Percentiles rank a stretch among this genome's conserved stretches.
Conservation (phyloP, 2,113 vertebrate species). For the Bucco capensis region DNA sequence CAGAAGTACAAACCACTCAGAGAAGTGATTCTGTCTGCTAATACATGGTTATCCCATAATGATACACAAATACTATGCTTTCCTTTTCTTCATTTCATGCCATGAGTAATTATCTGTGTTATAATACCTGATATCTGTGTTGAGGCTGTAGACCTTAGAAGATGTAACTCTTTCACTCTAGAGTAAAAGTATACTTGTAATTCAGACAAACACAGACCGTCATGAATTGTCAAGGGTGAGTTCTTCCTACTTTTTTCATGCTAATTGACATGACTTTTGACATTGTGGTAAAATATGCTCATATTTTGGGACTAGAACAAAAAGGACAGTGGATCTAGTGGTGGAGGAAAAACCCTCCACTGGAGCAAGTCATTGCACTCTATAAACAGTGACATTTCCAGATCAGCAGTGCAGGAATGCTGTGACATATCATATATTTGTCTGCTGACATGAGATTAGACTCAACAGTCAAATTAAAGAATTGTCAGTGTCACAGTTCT, state of each 20-base stretch:
- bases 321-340: background rate
- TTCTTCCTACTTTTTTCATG: background rate
- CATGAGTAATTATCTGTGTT: no score
- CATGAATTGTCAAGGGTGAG: slow-evolving; percentile 27
- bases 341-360: slow-evolving; percentile 17
- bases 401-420: background rate
- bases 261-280: slow-evolving; percentile 21
- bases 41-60: background rate
- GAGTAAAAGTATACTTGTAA: background rate
- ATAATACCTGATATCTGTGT: background rate
- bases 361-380: slow-evolving; percentile 5
- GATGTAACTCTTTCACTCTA: background rate
- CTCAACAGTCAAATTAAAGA: slow-evolving; percentile 20
- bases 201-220: background rate
- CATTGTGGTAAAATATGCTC: slow-evolving; percentile 14
- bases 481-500: background rate
- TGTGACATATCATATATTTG: background rate
- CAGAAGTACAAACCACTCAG: background rate
- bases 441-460: background rate
- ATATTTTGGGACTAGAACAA: background rate
- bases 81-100: background rate
- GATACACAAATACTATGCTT: background rate
- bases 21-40: background rate
- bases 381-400: background rate
- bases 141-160: background rate